Evolutionary conservation across 2,888 invertebrate genomes (phyloP), one percentile per base, ranked within the genome.

Genomic region (Lacanobia oleracea): DNA sequence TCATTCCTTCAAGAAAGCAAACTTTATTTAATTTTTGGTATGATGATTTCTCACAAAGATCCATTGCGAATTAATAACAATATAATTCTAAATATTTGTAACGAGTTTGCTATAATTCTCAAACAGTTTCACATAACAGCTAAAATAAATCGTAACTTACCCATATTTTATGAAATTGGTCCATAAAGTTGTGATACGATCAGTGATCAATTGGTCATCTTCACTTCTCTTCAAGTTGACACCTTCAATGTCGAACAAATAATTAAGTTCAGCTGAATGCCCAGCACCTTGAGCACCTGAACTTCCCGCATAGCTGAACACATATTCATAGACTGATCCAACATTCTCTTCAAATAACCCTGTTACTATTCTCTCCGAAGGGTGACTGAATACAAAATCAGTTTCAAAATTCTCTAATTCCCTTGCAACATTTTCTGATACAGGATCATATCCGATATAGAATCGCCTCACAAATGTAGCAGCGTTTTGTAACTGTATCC

Each of bases 111-210:
- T 8, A 27, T 33, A 16, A 56, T 27, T 9, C 18, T 16, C 14
- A 0, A 3, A 23, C 27, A 33, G 2, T 56, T 56, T 56, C 0
- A 5, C 14, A 56, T 16, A 33, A 0, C 4, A 4, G 0, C 33
- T 33, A 9, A 54, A 27, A 54, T 27, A 56, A 56, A 4, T 56
- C 0, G 21, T 14, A 71, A 86, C 90, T 89, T 88, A 95, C 95
- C 95, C 95, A 77, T 90, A 91, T 90, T 95, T 95, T 5, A 95
- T 90, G 67, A 95, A 95, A 81, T 95, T 95, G 0, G 93, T 80
- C 95, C 95, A 95, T 70, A 95, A 81, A 23, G 89, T 90, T 21
- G 92, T 90, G 23, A 95, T 88, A 18, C 92, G 91, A 56, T 94
- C 90, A 9, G 86, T 83, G 40, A 94, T 85, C 7, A 93, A 62